Evolutionary conservation across 1,140 invertebrate genomes (phyloP), one percentile per base, ranked within the genome.

Genomic region (Amphibalanus amphitrite): DNA sequence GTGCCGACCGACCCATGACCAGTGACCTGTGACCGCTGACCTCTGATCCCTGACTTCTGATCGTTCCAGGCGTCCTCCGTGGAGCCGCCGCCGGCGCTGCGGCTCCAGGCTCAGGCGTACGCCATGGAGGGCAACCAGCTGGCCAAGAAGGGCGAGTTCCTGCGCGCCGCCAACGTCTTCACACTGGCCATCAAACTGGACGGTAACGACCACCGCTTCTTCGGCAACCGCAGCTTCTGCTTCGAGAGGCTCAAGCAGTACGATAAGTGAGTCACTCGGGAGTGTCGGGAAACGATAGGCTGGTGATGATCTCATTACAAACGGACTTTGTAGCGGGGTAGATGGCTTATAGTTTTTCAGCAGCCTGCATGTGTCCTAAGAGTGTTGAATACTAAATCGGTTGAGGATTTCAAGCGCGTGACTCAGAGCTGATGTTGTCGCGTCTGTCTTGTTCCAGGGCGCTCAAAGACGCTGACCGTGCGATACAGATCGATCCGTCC

Each of bases 391-490:
- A 75, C n/a, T n/a, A n/a, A n/a, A n/a, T n/a, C n/a, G n/a, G n/a
- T n/a, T n/a, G n/a, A n/a, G n/a, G n/a, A n/a, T n/a, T n/a, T n/a
- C n/a, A n/a, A n/a, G n/a, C n/a, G n/a, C n/a, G n/a, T n/a, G n/a
- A n/a, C n/a, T n/a, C n/a, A n/a, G n/a, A n/a, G n/a, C n/a, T n/a
- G n/a, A n/a, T n/a, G 30, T 25, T 20, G 28, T n/a, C 26, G 8
- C 30, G 26, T 69, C 29, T 73, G 25, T 72, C 71, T 28, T 71
- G 28, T 72, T 76, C 29, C 75, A 84, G 83, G 78, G 83, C 83
- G 69, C 78, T 84, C 74, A 80, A 80, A 77, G 83, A 84, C 80
- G 82, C 83, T 65, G 82, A 84, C 76, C 82, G 80, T 78, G 81
- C 83, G 67, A 82, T 84, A 74, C 74, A 72, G 67, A 76, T 83